Evolutionary conservation across 2,888 invertebrate genomes (phyloP).

Genomic region (Sinodicranocentrus sp.): DNA sequence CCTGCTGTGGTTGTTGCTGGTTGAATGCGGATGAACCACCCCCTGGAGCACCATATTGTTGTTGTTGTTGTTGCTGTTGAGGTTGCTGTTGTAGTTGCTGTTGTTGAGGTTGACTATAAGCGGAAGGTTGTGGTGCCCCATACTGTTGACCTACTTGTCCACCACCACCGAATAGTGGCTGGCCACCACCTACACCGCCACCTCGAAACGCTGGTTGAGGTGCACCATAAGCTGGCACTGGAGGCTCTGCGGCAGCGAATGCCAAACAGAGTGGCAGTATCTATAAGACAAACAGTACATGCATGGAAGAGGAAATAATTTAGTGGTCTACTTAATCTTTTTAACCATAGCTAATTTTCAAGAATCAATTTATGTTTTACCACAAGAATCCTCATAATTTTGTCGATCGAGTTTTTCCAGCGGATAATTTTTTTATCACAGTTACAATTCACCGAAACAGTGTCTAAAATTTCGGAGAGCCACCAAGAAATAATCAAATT

Average conservation of each 20-base stretch:
- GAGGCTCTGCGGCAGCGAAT: slow-evolving; percentile 39
- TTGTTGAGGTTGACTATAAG: slow-evolving; percentile 49
- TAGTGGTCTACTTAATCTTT: too few relatives aligned
- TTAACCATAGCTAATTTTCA: too few relatives aligned
- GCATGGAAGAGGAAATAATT: too few relatives aligned
- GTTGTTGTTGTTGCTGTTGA: slow-evolving; percentile 40
- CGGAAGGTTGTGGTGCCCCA: slow-evolving; percentile 47
- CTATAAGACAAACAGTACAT: neutral
- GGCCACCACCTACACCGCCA: slow-evolving; percentile 26
- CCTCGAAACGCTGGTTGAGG: slow-evolving; percentile 53
- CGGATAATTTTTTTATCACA: neutral
- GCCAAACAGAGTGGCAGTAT: slow-evolving; percentile 47
- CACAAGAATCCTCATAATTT: slow-evolving; percentile 46
- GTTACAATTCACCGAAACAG: neutral
- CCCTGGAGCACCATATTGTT: slow-evolving; percentile 61
- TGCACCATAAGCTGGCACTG: slow-evolving; percentile 62
- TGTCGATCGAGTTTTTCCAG: neutral
- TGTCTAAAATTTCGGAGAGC: neutral
- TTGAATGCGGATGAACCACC: slow-evolving; percentile 18
- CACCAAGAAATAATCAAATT: slow-evolving; percentile 1
- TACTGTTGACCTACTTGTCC: slow-evolving; percentile 9
- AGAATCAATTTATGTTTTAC: slow-evolving; percentile 11
- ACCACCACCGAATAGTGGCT: neutral
- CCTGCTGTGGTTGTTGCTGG: slow-evolving; percentile 47
- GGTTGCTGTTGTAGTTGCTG: slow-evolving; percentile 54